Conservation (phyloP, 2,113 vertebrate species). For the Anser brachyrhynchus region DNA sequence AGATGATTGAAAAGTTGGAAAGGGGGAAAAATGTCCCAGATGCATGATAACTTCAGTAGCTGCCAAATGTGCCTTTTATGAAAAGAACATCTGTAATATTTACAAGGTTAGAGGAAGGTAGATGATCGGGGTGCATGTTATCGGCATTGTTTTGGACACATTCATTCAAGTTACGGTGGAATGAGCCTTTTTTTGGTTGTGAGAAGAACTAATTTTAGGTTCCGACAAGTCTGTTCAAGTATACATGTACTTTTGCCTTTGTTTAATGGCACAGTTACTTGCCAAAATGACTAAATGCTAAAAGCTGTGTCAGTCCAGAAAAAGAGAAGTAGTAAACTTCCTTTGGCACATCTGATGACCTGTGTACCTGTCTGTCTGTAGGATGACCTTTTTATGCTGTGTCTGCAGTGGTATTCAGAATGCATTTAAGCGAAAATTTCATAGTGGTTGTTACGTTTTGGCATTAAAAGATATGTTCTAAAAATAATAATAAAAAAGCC, state of each 20-base stretch:
- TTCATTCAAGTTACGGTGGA: slow-evolving; percentile 48
- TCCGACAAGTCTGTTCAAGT: slow-evolving; percentile 43
- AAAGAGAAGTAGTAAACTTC: slow-evolving; percentile 15
- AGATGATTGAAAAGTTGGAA: background rate
- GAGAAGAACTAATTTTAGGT: slow-evolving; percentile 57
- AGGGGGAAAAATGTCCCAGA: slow-evolving; percentile 28
- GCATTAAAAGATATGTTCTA: slow-evolving; percentile 68
- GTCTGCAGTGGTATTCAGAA: slow-evolving; percentile 68
- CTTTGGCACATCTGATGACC: slow-evolving; percentile 49
- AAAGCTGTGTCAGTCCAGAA: slow-evolving; percentile 47
- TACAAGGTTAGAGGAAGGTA: slow-evolving; percentile 9
- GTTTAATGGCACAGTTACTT: slow-evolving; percentile 64
- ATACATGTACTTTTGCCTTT: slow-evolving; percentile 55
- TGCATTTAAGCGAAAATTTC: slow-evolving; percentile 70
- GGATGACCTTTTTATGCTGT: slow-evolving; percentile 64
- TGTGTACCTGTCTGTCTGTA: slow-evolving; percentile 64
- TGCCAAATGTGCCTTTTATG: slow-evolving; percentile 75
- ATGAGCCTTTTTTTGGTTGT: slow-evolving; percentile 56
- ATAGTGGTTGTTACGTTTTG: slow-evolving; percentile 71
- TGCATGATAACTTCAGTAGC: slow-evolving; percentile 69
- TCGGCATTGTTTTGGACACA: slow-evolving; percentile 50
- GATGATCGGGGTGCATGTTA: background rate
- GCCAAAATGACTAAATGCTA: slow-evolving; percentile 55
- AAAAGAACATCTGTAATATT: slow-evolving; percentile 48
- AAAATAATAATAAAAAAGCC: slow-evolving; percentile 55